Evolutionary conservation across 37 sponge, comb jelly and placozoan species (phyloP).

Genomic region (Crambe crambe): DNA sequence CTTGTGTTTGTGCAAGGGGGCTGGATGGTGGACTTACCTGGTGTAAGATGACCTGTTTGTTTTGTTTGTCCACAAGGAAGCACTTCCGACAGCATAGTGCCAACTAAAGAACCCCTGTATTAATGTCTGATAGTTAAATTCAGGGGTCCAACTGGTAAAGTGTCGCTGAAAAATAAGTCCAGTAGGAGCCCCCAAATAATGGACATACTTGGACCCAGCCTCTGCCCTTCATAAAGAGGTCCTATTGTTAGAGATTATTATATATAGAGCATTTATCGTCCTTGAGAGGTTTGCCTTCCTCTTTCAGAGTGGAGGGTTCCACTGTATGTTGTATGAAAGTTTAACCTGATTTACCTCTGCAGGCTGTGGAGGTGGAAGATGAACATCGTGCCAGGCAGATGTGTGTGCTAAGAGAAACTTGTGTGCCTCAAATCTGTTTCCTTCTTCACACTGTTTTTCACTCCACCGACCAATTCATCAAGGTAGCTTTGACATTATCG

Average conservation of each 20-base stretch:
- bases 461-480: constrained; percentile 46
- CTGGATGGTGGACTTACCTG: constrained; percentile 77
- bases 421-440: constrained; percentile 67
- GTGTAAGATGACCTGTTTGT: constrained; percentile 2
- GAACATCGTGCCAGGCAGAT: constrained; percentile 43
- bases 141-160: too few species aligned
- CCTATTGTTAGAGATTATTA: too few species aligned
- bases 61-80: too few species aligned
- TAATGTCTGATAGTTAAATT: too few species aligned
- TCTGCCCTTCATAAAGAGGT: too few species aligned
- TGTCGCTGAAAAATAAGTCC: too few species aligned
- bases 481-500: constrained; percentile 28
- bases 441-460: constrained; percentile 76
- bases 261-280: too few species aligned
- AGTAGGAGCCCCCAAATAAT: too few species aligned
- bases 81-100: too few species aligned
- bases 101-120: too few species aligned
- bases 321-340: neutral
- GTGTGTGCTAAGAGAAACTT: constrained; percentile 57
- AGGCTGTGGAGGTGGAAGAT: neutral
- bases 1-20: constrained; percentile 81
- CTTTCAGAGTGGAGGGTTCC: neutral
- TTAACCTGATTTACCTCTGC: neutral
- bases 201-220: too few species aligned
- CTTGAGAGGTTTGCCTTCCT: too few species aligned